Base-by-base conservation (phyloP, 2,797 vertebrate species). In the Coregonus suidteri region DNA sequence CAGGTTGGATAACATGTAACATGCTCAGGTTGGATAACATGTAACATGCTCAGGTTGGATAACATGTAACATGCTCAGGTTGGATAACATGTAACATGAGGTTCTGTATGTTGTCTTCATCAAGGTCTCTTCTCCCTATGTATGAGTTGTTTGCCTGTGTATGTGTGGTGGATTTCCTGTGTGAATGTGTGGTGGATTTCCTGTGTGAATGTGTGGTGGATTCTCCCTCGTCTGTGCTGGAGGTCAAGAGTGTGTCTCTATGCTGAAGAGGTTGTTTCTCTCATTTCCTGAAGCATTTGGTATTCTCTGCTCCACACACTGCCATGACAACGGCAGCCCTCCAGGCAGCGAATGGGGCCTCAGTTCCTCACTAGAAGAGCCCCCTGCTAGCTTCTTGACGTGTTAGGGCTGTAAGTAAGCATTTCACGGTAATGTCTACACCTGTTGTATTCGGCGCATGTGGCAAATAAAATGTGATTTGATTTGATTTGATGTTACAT, bases 311-410 rank as follows among this genome's bases (percentile, higher is more conserved):
- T 68, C 54, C n/a, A 1, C 69, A 20, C 71, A 79, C 77, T 88
- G 77, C 79, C 84, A 86, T 86, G 84, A 83, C 83, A 83, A 87
- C 82, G 30, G 31, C 80, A 75, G 76, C 81, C 74, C 71, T 78
- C 69, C 53, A 20, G 56, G 6, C 56, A 59, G 64, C 72, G 16
- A 77, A 74, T 70, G 37, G 67, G 51, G 67, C 47, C n/a, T 20
- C 54, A 5, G 31, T 64, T 30, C 67, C 66, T 75, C 47, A 52
- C 37, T 51, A 52, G 74, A 18, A 62, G 6, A 75, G 64, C 41
- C 56, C 56, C 30, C 54, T 25, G 11, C n/a, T 20, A 66, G 62
- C 64, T 15, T 67, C n/a, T 47, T 47, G 41, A 47, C 25, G 25
- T 25, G 25, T 25, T 25, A 25, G 25, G 25, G 25, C 25, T 25